Evolutionary conservation across 2,113 vertebrate genomes (phyloP).

Genomic region (Cinclus mexicanus): DNA sequence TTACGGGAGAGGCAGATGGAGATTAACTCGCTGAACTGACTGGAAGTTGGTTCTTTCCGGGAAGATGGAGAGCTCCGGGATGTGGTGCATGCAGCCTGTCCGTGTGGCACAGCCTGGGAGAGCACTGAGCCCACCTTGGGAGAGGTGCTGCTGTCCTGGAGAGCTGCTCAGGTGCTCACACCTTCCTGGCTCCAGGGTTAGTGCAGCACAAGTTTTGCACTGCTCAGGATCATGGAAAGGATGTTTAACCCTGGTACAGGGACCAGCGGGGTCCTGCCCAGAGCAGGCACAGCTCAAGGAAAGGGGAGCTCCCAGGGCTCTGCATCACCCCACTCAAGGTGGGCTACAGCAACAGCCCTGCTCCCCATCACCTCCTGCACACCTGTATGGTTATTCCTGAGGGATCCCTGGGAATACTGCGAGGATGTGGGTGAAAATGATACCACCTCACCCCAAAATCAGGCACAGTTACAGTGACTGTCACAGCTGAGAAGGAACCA

Average conservation of each 20-base stretch:
- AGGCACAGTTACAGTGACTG: background rate
- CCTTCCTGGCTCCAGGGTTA: accelerated
- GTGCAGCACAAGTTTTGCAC: background rate
- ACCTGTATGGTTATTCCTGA: background rate
- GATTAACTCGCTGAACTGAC: background rate
- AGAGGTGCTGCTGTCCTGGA: background rate
- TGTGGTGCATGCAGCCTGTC: background rate
- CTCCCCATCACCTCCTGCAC: background rate
- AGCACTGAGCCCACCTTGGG: accelerated
- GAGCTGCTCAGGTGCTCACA: background rate
- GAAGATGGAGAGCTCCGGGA: background rate
- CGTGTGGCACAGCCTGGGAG: background rate
- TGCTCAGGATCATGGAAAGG: background rate
- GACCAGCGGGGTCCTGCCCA: background rate
- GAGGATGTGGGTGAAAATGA: background rate
- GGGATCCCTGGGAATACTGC: background rate
- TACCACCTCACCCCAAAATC: background rate
- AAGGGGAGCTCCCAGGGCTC: background rate
- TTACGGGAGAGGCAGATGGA: background rate
- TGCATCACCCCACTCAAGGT: accelerated
- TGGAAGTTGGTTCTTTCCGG: background rate
- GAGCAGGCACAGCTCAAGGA: too few species aligned
- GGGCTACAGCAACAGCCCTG: background rate
- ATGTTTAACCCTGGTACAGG: background rate
- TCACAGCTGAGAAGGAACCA: background rate